A percentile compares a stretch with the other conserved stretches of the same genome.
Evolutionary conservation across 2,113 vertebrate genomes (phyloP).

Genomic region (Alces alces): DNA sequence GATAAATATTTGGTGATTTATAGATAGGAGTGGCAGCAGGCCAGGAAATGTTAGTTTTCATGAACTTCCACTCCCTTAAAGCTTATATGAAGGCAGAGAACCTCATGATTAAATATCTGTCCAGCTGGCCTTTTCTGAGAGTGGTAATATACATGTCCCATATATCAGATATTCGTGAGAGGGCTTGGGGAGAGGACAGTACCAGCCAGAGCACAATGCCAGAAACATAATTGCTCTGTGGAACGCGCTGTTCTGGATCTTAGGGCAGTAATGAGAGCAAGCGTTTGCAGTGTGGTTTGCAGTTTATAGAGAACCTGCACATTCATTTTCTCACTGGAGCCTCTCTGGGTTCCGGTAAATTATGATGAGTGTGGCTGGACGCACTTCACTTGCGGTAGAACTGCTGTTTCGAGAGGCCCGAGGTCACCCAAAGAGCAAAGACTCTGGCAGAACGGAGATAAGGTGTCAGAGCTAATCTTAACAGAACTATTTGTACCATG

Average conservation of each 20-base stretch:
- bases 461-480: not conserved
- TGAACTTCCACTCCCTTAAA: not conserved
- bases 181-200: too few species aligned
- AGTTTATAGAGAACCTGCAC: not conserved
- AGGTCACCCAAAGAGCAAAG: not conserved
- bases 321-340: not conserved
- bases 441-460: not conserved
- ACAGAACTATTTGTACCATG: not conserved
- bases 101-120: not conserved
- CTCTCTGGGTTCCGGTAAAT: not conserved
- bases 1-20: not conserved
- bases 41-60: not conserved
- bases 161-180: not conserved
- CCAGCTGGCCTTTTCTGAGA: not conserved
- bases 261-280: not conserved
- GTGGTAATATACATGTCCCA: not conserved
- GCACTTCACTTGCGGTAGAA: fast-evolving
- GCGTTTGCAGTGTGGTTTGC: not conserved
- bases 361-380: not conserved
- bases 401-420: not conserved
- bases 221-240: not conserved
- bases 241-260: fast-evolving
- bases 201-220: not conserved
- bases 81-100: not conserved
- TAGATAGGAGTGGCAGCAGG: too few species aligned